Evolutionary conservation across 2,113 vertebrate genomes (phyloP), one percentile per base, ranked within the genome.

Genomic region (Ellobius talpinus): DNA sequence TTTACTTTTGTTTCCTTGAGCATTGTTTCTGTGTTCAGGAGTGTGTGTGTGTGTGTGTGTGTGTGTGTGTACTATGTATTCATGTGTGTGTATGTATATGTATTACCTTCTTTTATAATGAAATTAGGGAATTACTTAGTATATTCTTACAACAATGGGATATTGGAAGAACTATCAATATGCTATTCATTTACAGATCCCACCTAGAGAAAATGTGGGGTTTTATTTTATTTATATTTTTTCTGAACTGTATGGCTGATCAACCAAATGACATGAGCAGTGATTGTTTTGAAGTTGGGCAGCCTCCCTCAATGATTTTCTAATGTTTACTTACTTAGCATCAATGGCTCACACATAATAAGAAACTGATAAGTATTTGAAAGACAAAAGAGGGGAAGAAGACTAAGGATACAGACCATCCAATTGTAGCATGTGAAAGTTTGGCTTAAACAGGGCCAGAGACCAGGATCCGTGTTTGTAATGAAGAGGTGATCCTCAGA

Each of bases 1-100:
- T 90, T 93, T 45, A 8, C 4, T 94, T 91, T 94, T 84, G 42
- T 89, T 96, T 93, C 52, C 36, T 93, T 85, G 93, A 78, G 5
- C 33, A 94, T 45, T 94, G 36, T 81, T 96, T 95, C 42, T 88
- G 24, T 29, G 96, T 94, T 23, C 21, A 93, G 77, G 26, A 72
- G 23, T 39, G n/a, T 55, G 21, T 52, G 11, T 70, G 12, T 24
- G 13, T 70, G 45, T 58, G 50, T 50, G 50, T 50, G 17, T 58
- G 55, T 66, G 55, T 58, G 55, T 58, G 55, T 58, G 21, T 5
- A 58, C 58, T 58, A 58, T 58, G 58, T 21, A 21, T 58, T 21
- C 58, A 58, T 52, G 12, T 52, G 7, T 16, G 12, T 26, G 13
- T 72, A 21, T 21, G 58, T 58, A 58, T 58, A 58, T 58, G 5